Evolutionary conservation across 2,888 invertebrate species (phyloP).

Genomic region (Cantharis flavilabris): DNA sequence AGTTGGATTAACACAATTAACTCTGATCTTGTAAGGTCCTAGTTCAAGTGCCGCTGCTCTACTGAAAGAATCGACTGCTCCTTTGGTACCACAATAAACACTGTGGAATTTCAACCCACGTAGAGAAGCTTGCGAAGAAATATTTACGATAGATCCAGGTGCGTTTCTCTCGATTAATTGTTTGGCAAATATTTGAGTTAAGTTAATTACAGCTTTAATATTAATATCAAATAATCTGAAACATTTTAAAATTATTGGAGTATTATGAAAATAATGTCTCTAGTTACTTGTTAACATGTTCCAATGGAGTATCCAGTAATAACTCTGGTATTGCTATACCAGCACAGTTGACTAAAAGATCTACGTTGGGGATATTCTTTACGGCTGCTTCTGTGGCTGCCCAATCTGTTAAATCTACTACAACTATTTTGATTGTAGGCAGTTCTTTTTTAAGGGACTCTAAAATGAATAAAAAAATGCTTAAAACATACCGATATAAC

Average conservation of each 20-base stretch:
- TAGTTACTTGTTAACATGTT: slow-evolving; percentile 73
- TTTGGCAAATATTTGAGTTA: slow-evolving; percentile 80
- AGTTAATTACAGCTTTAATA: slow-evolving; percentile 82
- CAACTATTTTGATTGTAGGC: slow-evolving; percentile 67
- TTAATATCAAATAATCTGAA: slow-evolving; percentile 75
- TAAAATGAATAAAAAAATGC: slow-evolving; percentile 11
- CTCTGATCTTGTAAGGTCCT: slow-evolving; percentile 80
- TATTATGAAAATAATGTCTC: not conserved
- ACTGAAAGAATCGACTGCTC: slow-evolving; percentile 84
- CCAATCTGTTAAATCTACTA: slow-evolving; percentile 79
- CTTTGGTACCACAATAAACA: slow-evolving; percentile 85
- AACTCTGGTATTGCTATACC: slow-evolving; percentile 72
- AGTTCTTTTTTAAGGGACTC: slow-evolving; percentile 61
- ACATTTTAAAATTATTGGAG: slow-evolving; percentile 30
- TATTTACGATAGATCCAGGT: slow-evolving; percentile 84
- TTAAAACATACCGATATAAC: not conserved
- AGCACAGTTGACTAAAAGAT: slow-evolving; percentile 91
- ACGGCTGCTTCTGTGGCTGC: slow-evolving; percentile 67
- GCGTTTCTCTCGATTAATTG: slow-evolving; percentile 72
- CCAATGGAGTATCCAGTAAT: slow-evolving; percentile 69
- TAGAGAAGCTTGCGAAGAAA: slow-evolving; percentile 86
- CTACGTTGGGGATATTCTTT: slow-evolving; percentile 66
- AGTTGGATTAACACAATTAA: slow-evolving; percentile 93
- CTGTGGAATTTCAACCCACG: slow-evolving; percentile 76
- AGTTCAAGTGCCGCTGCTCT: slow-evolving; percentile 85